Percentiles rank a stretch among this genome's conserved stretches.
These are phyloP conservation scores for Cyclophora punctaria DNA, from an alignment of 2,888 invertebrate species.

Conservation along the genomic window DNA sequence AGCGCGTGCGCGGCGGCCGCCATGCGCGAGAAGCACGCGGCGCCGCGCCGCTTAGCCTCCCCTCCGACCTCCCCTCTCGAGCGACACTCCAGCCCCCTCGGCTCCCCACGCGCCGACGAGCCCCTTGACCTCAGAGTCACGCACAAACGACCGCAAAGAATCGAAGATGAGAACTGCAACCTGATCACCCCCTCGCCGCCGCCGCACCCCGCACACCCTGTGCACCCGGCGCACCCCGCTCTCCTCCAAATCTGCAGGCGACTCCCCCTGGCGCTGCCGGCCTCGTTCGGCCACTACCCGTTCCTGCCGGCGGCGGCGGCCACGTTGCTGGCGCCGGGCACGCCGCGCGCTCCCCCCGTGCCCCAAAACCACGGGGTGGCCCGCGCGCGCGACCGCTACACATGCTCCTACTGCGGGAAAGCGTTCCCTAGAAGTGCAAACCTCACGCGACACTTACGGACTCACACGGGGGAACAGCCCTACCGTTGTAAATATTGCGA, in stretches of 20 bases:
- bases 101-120: conserved; percentile 78
- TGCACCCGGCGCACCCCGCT: conserved; percentile 75
- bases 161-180: conserved; percentile 92
- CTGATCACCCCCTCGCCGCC: conserved; percentile 79
- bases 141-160: conserved; percentile 82
- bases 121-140: conserved; percentile 92
- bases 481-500: conserved; percentile 99
- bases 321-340: conserved; percentile 59
- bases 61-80: conserved; percentile 63
- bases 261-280: conserved; percentile 62
- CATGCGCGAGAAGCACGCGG: conserved; percentile 92
- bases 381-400: conserved; percentile 91
- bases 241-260: conserved; percentile 65
- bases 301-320: conserved; percentile 69
- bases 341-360: conserved; percentile 54
- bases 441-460: conserved; percentile 95
- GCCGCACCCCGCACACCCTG: conserved; percentile 74
- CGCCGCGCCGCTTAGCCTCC: conserved; percentile 88
- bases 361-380: conserved; percentile 68
- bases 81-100: conserved; percentile 68
- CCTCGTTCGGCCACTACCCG: conserved; percentile 67
- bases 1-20: conserved; percentile 83
- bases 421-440: conserved; percentile 98
- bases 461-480: conserved; percentile 98
- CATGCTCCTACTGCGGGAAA: conserved; percentile 98